Evolutionary conservation across 92 coral and sea anemone genomes (phyloP), one percentile per base, ranked within the genome.

Genomic region (Ricordea florida): DNA sequence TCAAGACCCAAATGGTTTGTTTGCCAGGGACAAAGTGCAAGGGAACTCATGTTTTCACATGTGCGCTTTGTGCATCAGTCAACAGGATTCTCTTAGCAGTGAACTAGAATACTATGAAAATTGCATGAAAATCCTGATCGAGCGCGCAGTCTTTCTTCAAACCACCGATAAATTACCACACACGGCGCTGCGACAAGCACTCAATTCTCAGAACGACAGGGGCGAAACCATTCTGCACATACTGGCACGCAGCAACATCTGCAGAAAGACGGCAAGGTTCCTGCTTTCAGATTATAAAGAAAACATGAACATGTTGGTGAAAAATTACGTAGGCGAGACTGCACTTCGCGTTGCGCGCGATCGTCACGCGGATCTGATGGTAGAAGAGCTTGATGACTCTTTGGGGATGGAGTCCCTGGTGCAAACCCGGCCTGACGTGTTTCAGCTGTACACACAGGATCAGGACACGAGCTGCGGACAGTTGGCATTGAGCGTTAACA

Each of bases 41-140:
- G 89, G 84, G 8, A 83, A 83, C 62, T 55, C 89, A 5, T 53
- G 69, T 16, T 65, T 83, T 45, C 89, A 83, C 15, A 58, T 62
- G 13, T 83, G 89, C 32, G 89, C 89, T 28, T 28, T 36, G 36
- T 68, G 74, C 11, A 67, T 76, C 3, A 76, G 64, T 31, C 57
- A 64, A n/a, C 84, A 75, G 49, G 79, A 51, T 44, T 66, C 66
- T 5, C 45, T 64, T 10, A 48, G 40, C 33, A 65, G 71, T 28
- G 89, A 83, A 48, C 18, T 75, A 36, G 89, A 75, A 24, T 83
- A 75, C 72, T 83, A 58, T 46, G 84, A 83, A 20, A 40, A 83
- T 32, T 83, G 89, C 27, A 66, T 83, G 84, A 78, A 60, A 23
- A 31, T 71, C 34, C 62, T 83, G 61, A 37, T 83, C 14, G 38